Base-by-base conservation (phyloP, 2,797 vertebrate genomes). In the Limnodromus scolopaceus region DNA sequence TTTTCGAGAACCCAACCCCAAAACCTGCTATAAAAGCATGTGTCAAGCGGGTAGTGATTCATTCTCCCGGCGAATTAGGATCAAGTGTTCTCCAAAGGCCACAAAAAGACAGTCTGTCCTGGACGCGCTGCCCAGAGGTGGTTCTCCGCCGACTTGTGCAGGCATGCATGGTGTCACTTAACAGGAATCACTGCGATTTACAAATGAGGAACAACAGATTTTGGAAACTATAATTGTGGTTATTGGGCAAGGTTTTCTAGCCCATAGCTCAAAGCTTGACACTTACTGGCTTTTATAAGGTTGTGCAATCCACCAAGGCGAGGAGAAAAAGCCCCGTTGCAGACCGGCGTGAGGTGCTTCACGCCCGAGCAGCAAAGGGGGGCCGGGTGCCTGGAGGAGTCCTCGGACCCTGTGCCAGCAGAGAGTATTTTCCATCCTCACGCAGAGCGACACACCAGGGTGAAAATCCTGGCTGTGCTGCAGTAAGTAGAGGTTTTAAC, bases 121-220 rank as follows among this genome's bases (percentile, higher is more conserved):
- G 46, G 55, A 91, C 24, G 14, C 16, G 20, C 23, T 48, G 41
- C 38, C 30, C 48, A 68, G 79, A 81, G 41, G 16, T 71, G 16
- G 23, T 49, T 87, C 51, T 84, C 70, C n/a, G 63, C 92, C 16
- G 46, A 71, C 83, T 92, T 85, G 32, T 74, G 46, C 77, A 96
- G 65, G 89, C 41, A 30, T 53, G 23, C 53, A 24, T 34, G 38
- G 82, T 89, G 80, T 86, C 86, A 70, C 78, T 89, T 80, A 54
- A 93, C 70, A 96, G 96, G 93, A 95, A 97, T 94, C 85, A 95
- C 93, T 97, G 88, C 13, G 57, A 95, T 94, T 97, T 96, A 95
- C 70, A 96, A 98, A 97, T 97, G 96, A 97, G 97, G 97, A 97
- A 96, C 72, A 94, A 88, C 55, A 96, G 94, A 95, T 95, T 96